Evolutionary conservation across 2,797 vertebrate species (phyloP).

Genomic region (Gambelia wislizenii): DNA sequence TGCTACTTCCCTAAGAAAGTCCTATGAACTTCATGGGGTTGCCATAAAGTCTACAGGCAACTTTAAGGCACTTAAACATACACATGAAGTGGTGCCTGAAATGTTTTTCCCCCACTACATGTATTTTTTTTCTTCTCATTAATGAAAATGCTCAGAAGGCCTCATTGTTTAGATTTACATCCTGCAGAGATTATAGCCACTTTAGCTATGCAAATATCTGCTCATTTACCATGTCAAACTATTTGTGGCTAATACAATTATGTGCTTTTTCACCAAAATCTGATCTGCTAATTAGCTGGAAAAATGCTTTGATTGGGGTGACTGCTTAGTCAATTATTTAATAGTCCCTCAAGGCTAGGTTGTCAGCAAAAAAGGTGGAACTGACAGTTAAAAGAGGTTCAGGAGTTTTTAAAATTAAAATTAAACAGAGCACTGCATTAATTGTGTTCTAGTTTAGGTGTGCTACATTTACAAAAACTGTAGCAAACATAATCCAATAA

Average conservation of each 20-base stretch:
- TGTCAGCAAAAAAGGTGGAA: constrained; percentile 57
- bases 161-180: constrained; percentile 32
- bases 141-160: too few relatives aligned
- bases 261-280: constrained; percentile 65
- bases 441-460: constrained; percentile 33
- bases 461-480: constrained; percentile 36
- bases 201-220: constrained; percentile 49
- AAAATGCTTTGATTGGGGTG: constrained; percentile 71
- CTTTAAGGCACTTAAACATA: too few relatives aligned
- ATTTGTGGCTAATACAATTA: constrained; percentile 70
- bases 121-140: too few relatives aligned
- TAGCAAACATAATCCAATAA: not conserved
- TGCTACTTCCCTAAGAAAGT: too few relatives aligned
- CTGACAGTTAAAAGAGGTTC: constrained; percentile 45
- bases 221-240: constrained; percentile 65
- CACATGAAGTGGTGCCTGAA: too few relatives aligned
- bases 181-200: constrained; percentile 51
- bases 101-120: too few relatives aligned
- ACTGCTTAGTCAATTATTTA: constrained; percentile 66
- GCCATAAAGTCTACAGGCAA: too few relatives aligned
- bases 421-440: constrained; percentile 44
- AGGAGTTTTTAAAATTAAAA: not conserved
- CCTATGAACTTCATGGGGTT: too few relatives aligned
- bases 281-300: constrained; percentile 71
- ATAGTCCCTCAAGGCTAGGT: constrained; percentile 51